A percentile compares a stretch with the other conserved stretches of the same genome.
Conservation (phyloP, 2,888 invertebrate species). For the Drosophila tanythrix region DNA sequence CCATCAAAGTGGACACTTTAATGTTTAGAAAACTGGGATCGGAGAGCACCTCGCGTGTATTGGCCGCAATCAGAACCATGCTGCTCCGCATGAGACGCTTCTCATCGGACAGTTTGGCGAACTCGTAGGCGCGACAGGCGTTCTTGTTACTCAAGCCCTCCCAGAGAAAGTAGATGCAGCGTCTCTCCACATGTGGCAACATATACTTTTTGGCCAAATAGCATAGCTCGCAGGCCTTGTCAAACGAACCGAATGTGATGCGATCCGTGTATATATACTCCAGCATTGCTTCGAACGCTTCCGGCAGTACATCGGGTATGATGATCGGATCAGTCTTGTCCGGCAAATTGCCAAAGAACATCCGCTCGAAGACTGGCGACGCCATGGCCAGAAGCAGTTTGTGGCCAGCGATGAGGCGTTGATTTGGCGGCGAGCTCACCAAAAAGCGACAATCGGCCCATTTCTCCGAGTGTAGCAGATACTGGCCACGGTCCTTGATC, state of each 20-base stretch:
- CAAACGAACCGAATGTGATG: slow-evolving; percentile 92
- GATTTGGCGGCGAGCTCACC: slow-evolving; percentile 91
- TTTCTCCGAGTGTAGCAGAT: slow-evolving; percentile 91
- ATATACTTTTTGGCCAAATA: slow-evolving; percentile 96
- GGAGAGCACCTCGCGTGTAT: slow-evolving; percentile 90
- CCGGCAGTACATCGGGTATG: slow-evolving; percentile 93
- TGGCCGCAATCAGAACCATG: slow-evolving; percentile 91
- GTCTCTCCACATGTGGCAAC: slow-evolving; percentile 92
- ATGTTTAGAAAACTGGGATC: slow-evolving; percentile 92
- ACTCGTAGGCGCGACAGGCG: slow-evolving; percentile 94
- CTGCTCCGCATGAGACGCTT: slow-evolving; percentile 92
- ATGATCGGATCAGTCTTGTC: slow-evolving; percentile 91
- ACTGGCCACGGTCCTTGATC: slow-evolving; percentile 90
- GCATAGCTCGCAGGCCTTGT: slow-evolving; percentile 94
- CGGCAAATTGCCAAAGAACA: slow-evolving; percentile 94
- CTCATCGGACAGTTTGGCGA: slow-evolving; percentile 93
- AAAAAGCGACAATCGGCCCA: slow-evolving; percentile 94
- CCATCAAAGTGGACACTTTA: slow-evolving; percentile 90
- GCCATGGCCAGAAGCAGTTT: slow-evolving; percentile 94
- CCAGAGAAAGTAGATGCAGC: slow-evolving; percentile 93
- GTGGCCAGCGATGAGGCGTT: slow-evolving; percentile 91
- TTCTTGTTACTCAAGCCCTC: slow-evolving; percentile 89
- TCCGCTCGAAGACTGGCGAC: slow-evolving; percentile 94
- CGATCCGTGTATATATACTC: slow-evolving; percentile 94
- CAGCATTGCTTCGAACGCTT: slow-evolving; percentile 92